Conservation (phyloP, 1,140 invertebrate species). For the Ganaspis sp. region DNA sequence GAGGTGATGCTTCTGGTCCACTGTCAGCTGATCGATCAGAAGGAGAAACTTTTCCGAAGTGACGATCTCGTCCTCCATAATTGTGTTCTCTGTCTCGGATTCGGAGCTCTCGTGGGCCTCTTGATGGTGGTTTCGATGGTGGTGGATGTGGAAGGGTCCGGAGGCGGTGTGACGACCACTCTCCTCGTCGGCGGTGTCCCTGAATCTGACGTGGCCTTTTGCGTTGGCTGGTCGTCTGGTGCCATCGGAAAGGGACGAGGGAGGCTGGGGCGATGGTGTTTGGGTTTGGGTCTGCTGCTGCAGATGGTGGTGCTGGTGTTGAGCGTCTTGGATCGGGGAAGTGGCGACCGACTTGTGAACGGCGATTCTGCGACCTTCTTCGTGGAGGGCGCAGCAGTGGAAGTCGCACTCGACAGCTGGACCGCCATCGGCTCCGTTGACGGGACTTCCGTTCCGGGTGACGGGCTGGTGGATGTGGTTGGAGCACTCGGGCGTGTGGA, state of each 20-base stretch:
- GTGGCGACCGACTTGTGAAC: slow-evolving; percentile 94
- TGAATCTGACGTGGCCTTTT: slow-evolving; percentile 75
- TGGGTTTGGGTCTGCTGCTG: slow-evolving; percentile 67
- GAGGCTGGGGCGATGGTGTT: slow-evolving; percentile 78
- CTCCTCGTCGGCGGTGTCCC: slow-evolving; percentile 76
- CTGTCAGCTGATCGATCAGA: slow-evolving; percentile 93
- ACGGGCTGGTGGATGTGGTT: slow-evolving; percentile 83
- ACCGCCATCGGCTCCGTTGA: slow-evolving; percentile 78
- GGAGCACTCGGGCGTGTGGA: slow-evolving; percentile 90
- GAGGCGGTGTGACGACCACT: slow-evolving; percentile 74
- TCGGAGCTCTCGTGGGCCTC: slow-evolving; percentile 89
- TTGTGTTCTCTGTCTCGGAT: slow-evolving; percentile 93
- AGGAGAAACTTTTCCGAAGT: slow-evolving; percentile 94
- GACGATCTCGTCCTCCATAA: slow-evolving; percentile 91
- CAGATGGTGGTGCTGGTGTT: slow-evolving; percentile 72
- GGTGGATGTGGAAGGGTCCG: slow-evolving; percentile 69
- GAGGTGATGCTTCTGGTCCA: slow-evolving; percentile 92
- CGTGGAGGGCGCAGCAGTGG: slow-evolving; percentile 94
- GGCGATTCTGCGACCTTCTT: slow-evolving; percentile 91
- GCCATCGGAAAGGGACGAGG: slow-evolving; percentile 74
- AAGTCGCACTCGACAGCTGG: slow-evolving; percentile 90
- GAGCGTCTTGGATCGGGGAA: slow-evolving; percentile 89
- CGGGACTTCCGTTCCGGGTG: slow-evolving; percentile 77
- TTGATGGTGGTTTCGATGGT: slow-evolving; percentile 66
- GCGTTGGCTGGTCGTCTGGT: slow-evolving; percentile 62